Evolutionary conservation across 1,140 invertebrate species (phyloP), one percentile per base, ranked within the genome.

Genomic region (Drosophila repletoides): DNA sequence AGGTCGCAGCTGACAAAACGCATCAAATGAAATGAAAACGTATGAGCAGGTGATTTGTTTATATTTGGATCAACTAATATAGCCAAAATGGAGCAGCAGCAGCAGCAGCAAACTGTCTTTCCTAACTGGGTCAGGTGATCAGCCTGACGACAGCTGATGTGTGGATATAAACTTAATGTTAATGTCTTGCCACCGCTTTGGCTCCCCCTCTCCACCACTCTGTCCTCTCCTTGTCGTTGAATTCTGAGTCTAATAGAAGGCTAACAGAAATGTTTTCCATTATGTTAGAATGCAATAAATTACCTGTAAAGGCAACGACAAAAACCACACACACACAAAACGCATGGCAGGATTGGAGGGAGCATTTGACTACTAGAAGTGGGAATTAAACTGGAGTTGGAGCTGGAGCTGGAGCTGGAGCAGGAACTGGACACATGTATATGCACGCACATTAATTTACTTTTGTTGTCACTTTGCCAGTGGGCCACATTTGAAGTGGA

Each of bases 231-330:
- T 63, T 26, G 43, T 21, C 34, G 28, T 38, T 33, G 53, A 43
- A 41, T 41, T 69, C 43, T 40, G 24, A 41, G 56, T 63, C 72
- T 72, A 59, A 76, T 76, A 65, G 68, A 69, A 72, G 77, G 77
- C 80, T 74, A 79, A 43, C 74, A 79, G 53, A 74, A 86, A 86
- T 87, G 84, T 86, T 80, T 86, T 87, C 80, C 75, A 86, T 86
- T 86, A 86, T 86, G 75, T 86, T 86, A 86, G 76, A 86, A 84
- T 75, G 84, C 84, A 88, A 88, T 88, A 88, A 88, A 88, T 88
- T 88, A 88, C 84, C 84, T 88, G 84, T 70, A 88, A 72, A 80
- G 72, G 73, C 80, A 86, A 75, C 68, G 67, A 64, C 66, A 76
- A 79, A 79, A 86, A 66, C 71, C 75, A 65, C 75, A 80, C 40